Percentiles rank a stretch among this genome's conserved stretches.
Conservation (phyloP, 2,797 vertebrate species). For the Molossus alvarezi region DNA sequence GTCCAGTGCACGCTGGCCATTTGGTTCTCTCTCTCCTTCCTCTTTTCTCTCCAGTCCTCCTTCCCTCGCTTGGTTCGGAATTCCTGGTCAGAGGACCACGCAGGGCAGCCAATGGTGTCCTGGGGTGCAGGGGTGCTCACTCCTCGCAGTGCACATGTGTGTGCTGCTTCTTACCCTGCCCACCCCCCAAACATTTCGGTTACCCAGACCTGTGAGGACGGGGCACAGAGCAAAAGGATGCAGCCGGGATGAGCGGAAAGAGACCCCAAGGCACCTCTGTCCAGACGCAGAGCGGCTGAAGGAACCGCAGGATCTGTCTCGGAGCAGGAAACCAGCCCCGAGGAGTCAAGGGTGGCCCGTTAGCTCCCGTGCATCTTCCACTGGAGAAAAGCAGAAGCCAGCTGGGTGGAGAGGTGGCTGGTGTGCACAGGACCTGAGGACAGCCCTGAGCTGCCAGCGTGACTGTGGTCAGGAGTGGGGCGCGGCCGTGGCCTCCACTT, state of each 20-base stretch:
- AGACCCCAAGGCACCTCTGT: neutral
- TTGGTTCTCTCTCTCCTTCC: neutral
- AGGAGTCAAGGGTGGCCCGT: neutral
- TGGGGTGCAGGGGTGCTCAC: neutral
- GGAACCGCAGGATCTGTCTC: neutral
- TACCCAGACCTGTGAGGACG: neutral
- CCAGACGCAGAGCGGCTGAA: neutral
- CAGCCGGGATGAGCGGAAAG: neutral
- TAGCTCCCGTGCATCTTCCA: rapidly evolving
- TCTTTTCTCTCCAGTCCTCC: neutral
- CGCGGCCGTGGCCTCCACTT: neutral
- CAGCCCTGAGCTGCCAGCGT: neutral
- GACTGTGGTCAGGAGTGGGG: neutral
- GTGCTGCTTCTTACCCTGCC: neutral
- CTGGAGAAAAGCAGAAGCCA: neutral
- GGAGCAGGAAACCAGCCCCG: neutral
- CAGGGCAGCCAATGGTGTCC: neutral
- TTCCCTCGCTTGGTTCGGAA: neutral
- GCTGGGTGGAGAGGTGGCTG: neutral
- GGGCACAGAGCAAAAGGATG: rapidly evolving
- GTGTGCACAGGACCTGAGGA: rapidly evolving
- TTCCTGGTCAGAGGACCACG: neutral
- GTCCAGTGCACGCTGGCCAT: neutral
- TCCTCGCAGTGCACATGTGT: neutral
- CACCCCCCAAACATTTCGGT: neutral